phyloP scores from a whole-genome alignment of 2,113 vertebrate species.

The Labeo rohita region DNA sequence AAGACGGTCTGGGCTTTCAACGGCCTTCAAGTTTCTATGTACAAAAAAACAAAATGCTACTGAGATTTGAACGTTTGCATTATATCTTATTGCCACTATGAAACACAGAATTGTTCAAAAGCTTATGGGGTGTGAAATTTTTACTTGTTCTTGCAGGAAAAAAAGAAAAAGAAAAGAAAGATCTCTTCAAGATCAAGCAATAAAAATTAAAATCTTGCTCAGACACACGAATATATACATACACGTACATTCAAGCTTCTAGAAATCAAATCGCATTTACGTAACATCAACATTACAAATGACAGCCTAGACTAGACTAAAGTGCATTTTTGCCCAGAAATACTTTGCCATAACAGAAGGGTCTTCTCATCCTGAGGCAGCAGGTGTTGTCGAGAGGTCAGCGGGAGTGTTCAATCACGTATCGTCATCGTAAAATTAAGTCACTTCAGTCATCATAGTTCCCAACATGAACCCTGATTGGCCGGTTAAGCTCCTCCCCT shows the following conservation, averaged over 20 bases:
- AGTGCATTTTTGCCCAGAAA: slow-evolving; percentile 72
- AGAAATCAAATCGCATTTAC: slow-evolving; percentile 37
- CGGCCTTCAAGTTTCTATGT: slow-evolving; percentile 38
- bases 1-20: slow-evolving; percentile 42
- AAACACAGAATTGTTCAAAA: slow-evolving; percentile 34
- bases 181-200: slow-evolving; percentile 21
- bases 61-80: neutral
- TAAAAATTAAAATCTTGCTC: slow-evolving; percentile 28
- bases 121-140: slow-evolving; percentile 10
- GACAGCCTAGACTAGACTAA: slow-evolving; percentile 61
- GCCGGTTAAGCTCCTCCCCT: slow-evolving; percentile 20
- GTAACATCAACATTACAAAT: slow-evolving; percentile 56
- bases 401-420: neutral
- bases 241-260: slow-evolving; percentile 61
- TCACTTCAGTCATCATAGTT: neutral
- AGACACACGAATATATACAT: slow-evolving; percentile 30
- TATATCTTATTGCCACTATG: slow-evolving; percentile 42
- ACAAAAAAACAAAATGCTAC: slow-evolving; percentile 22
- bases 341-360: slow-evolving; percentile 64
- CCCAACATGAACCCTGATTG: slow-evolving; percentile 39
- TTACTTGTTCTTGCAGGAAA: slow-evolving; percentile 30
- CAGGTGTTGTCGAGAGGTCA: slow-evolving; percentile 13
- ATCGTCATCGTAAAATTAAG: neutral
- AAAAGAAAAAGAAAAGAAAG: neutral
- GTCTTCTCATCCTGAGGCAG: slow-evolving; percentile 49